Evolutionary conservation across 2,113 vertebrate genomes (phyloP), one percentile per base, ranked within the genome.

Genomic region (Pygoscelis adeliae): DNA sequence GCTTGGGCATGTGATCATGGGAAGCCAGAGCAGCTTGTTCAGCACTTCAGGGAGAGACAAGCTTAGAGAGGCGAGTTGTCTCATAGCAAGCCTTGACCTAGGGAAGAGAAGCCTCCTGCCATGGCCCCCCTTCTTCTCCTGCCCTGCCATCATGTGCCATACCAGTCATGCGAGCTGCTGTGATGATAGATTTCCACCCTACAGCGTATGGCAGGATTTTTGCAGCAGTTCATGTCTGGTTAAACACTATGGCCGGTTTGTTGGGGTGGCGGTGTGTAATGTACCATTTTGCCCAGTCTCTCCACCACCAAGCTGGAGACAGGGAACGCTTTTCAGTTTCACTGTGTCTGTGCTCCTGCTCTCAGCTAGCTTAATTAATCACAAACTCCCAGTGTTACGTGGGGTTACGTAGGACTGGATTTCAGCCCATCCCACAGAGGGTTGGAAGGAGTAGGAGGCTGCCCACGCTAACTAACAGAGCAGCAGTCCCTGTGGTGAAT

Each of bases 101-200:
- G 52, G 46, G 29, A 53, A 53, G n/a, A 61, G 53, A 55, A 71
- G 42, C 34, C 9, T 49, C 38, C 66, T 79, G 29, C 23, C 1
- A 0, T 3, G 3, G 59, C 14, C 18, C 7, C 8, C 2, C 5
- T 29, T 52, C 29, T 53, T 53, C 13, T 30, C 40, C 17, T 29
- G 17, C 34, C 26, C 11, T 52, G 15, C 32, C 11, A 2, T 44
- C 19, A 23, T 42, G 36, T 40, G 52, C 42, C 26, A 5, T 65
- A 34, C 22, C 38, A 18, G 59, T 22, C 1, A 0, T 29, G 40
- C 1, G 2, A 55, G n/a, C 50, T 79, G 56, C n/a, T 49, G 23
- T 4, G 2, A 18, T 49, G 9, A 19, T 6, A 52, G 10, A n/a
- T 77, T 52, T 85, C n/a, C 27, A 36, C 23, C 32, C 23, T 36